Percentiles rank a stretch among this genome's conserved stretches.
Evolutionary conservation across 2,797 vertebrate genomes (phyloP).

Genomic region (Paramormyrops hopkinsi): DNA sequence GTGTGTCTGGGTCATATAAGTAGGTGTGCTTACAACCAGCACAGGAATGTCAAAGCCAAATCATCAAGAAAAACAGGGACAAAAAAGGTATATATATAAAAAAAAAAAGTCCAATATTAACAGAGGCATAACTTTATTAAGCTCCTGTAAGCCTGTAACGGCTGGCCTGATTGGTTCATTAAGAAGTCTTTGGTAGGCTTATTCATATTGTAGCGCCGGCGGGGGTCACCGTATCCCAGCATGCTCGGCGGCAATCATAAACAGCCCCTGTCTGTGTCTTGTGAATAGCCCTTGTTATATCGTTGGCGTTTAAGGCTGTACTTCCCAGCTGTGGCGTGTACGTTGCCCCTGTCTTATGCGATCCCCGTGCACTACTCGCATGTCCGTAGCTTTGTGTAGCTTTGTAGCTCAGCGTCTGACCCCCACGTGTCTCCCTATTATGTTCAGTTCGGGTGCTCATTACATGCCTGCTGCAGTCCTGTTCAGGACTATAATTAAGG

Average conservation of each 20-base stretch:
- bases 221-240: too few species aligned
- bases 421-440: too few species aligned
- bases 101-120: not conserved
- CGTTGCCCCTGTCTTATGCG: too few species aligned
- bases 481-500: not conserved
- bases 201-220: not conserved
- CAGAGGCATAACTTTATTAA: not conserved
- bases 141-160: not conserved
- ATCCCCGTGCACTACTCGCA: too few species aligned
- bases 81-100: not conserved
- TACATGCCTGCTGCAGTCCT: not conserved
- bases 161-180: not conserved
- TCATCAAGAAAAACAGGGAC: not conserved
- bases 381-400: too few species aligned
- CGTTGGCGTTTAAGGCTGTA: too few species aligned
- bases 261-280: too few species aligned
- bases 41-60: not conserved
- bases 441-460: not conserved
- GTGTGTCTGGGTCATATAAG: not conserved
- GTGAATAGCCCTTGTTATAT: too few species aligned
- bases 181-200: not conserved
- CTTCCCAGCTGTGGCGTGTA: too few species aligned
- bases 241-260: too few species aligned
- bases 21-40: not conserved
- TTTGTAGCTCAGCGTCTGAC: too few species aligned